Percentiles rank a stretch among this genome's conserved stretches.
phyloP scores from a whole-genome alignment of 2,113 vertebrate genomes.

The Eudorcas thomsonii region DNA sequence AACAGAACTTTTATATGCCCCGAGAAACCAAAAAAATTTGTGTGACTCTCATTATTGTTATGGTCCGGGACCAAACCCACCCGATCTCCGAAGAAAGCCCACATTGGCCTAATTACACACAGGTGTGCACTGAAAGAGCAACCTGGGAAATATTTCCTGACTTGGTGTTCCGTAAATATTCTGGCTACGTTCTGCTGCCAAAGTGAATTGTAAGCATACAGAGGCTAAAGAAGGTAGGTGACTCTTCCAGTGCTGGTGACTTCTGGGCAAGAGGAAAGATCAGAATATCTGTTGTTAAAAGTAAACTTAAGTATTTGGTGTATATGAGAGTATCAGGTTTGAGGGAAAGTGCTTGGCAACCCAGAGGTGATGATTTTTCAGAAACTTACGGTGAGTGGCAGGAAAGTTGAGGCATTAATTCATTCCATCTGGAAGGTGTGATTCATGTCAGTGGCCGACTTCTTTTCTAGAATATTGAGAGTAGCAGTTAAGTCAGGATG shows the following conservation, averaged over 20 bases:
- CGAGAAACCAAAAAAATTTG: not conserved
- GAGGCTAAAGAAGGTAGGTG: not conserved
- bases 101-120: accelerated
- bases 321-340: not conserved
- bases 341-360: not conserved
- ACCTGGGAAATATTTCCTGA: not conserved
- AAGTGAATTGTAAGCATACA: not conserved
- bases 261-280: not conserved
- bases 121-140: no score
- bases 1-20: not conserved
- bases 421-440: not conserved
- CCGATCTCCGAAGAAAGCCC: not conserved
- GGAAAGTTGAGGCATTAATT: not conserved
- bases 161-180: not conserved
- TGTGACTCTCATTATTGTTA: not conserved
- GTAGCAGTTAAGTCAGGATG: not conserved
- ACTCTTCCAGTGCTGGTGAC: not conserved
- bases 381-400: not conserved
- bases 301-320: not conserved
- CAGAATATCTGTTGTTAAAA: not conserved
- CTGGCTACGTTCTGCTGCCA: not conserved
- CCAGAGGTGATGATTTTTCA: not conserved
- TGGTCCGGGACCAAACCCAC: not conserved
- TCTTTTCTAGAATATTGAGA: not conserved
- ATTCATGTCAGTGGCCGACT: not conserved